Percentiles rank a stretch among this genome's conserved stretches.
phyloP scores from a whole-genome alignment of 2,888 invertebrate species.

The Nesidiocoris tenuis region DNA sequence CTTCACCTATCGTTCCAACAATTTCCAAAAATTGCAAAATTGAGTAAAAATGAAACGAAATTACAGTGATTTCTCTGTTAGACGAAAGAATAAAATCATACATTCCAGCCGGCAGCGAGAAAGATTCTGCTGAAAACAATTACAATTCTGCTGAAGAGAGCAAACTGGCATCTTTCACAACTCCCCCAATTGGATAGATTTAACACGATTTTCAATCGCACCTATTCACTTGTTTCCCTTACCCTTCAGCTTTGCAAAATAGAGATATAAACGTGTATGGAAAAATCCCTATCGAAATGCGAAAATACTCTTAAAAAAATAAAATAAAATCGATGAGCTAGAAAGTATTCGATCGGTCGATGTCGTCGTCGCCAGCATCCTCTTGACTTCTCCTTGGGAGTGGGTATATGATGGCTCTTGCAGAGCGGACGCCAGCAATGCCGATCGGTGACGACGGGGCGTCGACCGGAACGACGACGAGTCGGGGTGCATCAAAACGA shows the following conservation, averaged over 20 bases:
- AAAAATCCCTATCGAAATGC: background rate
- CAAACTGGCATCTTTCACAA: too few relatives aligned
- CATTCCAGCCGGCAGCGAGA: too few relatives aligned
- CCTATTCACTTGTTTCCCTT: background rate
- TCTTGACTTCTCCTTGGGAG: constrained; percentile 30
- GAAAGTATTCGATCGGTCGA: constrained; percentile 36
- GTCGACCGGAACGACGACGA: constrained; percentile 6
- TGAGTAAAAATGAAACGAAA: too few relatives aligned
- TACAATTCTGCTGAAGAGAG: too few relatives aligned
- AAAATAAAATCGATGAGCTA: constrained; percentile 30
- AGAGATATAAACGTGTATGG: background rate
- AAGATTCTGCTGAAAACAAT: too few relatives aligned
- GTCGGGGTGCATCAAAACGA: background rate
- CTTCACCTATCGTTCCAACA: too few relatives aligned
- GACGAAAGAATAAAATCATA: too few relatives aligned
- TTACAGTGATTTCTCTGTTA: too few relatives aligned
- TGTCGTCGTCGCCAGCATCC: constrained; percentile 26
- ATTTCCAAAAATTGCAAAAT: too few relatives aligned
- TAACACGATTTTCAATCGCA: background rate
- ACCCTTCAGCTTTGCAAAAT: background rate
- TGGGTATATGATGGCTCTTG: constrained; percentile 13
- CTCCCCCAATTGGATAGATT: too few relatives aligned
- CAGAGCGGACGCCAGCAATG: background rate
- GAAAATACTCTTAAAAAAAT: constrained; percentile 10
- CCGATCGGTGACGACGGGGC: background rate